phyloP scores from a whole-genome alignment of 2,888 invertebrate species.

The Melieria crassipennis region DNA sequence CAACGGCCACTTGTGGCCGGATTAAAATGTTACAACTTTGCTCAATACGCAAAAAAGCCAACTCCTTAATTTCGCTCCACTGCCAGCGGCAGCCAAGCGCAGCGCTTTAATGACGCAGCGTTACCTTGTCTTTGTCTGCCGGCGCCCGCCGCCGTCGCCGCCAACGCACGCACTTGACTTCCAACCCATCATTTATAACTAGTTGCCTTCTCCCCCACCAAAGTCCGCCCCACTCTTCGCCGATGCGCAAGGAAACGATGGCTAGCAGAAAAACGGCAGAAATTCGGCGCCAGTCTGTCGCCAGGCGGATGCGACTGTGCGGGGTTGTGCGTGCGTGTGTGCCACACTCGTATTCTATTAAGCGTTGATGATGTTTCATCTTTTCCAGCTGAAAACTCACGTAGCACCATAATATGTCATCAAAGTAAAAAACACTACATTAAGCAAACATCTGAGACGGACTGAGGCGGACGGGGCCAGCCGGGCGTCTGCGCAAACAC shows the following conservation, averaged over 20 bases:
- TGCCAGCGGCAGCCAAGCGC: neutral
- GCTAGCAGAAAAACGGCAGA: neutral
- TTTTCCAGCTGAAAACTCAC: constrained; percentile 37
- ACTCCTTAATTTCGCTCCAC: too few species aligned
- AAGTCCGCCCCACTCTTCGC: neutral
- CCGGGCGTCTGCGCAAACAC: too few species aligned
- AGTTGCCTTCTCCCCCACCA: constrained; percentile 1
- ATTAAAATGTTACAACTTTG: constrained; percentile 2
- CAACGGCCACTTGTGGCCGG: neutral
- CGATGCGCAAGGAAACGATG: too few species aligned
- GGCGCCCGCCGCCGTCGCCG: neutral
- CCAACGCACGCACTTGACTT: constrained; percentile 8
- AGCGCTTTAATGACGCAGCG: constrained; percentile 12
- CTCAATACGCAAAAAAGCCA: neutral
- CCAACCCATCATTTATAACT: constrained; percentile 17
- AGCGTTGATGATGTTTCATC: constrained; percentile 40
- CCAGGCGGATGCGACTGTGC: neutral
- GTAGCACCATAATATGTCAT: constrained; percentile 40
- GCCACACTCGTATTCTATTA: constrained; percentile 18
- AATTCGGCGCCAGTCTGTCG: constrained; percentile 37
- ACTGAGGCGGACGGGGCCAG: neutral
- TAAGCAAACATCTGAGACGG: constrained; percentile 22
- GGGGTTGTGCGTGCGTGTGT: neutral
- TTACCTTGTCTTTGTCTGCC: constrained; percentile 13
- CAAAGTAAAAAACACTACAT: constrained; percentile 29